Conservation (phyloP, 2,888 invertebrate genomes). For the Dorcus parallelipipedus region DNA sequence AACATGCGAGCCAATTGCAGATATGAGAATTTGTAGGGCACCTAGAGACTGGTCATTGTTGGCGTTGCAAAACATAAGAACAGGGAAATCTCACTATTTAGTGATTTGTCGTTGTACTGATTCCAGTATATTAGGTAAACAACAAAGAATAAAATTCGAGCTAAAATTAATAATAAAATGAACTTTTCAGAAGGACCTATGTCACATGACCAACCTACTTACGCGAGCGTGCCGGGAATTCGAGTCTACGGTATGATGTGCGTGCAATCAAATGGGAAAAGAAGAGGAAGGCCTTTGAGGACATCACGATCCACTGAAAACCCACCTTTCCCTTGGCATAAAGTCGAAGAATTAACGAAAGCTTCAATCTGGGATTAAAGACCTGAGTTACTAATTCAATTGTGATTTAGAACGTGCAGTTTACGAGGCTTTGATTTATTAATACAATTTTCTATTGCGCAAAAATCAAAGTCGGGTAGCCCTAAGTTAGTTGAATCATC, state of each 20-base stretch:
- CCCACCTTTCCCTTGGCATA: constrained; percentile 75
- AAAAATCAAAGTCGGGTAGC: no score
- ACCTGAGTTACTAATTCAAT: constrained; percentile 6
- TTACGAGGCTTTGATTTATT: no score
- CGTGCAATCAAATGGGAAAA: constrained; percentile 52
- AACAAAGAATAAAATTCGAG: neutral
- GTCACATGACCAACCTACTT: constrained; percentile 91
- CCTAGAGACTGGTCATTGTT: constrained; percentile 89
- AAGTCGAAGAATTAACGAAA: constrained; percentile 67
- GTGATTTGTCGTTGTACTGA: constrained; percentile 90
- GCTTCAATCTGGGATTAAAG: constrained; percentile 63
- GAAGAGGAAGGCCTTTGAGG: constrained; percentile 48
- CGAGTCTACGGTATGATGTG: constrained; percentile 95
- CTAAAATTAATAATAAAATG: neutral
- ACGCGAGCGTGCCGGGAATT: constrained; percentile 90
- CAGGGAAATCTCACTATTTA: constrained; percentile 90
- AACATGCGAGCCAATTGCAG: constrained; percentile 89
- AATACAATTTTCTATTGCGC: no score
- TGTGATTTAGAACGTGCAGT: constrained; percentile 10
- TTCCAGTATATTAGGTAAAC: constrained; percentile 72
- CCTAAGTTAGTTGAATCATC: no score
- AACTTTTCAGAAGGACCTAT: constrained; percentile 78
- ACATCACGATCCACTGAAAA: constrained; percentile 48
- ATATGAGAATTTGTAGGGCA: constrained; percentile 84
- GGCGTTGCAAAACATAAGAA: constrained; percentile 86